Conservation (phyloP, 1,140 invertebrate genomes). For the Lordiphosa mommai region DNA sequence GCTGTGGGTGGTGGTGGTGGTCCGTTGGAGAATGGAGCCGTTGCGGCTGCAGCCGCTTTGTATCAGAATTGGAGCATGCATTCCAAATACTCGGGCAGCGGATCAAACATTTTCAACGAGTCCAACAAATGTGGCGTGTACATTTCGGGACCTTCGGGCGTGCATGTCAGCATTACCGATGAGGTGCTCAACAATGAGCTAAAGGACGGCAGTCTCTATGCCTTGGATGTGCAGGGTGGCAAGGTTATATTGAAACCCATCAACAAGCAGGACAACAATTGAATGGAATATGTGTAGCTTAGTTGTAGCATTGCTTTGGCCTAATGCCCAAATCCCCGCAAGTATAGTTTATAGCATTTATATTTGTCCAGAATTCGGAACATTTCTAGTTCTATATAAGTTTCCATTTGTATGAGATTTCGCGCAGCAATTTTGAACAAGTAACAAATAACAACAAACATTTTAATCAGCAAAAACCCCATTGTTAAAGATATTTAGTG, state of each 20-base stretch:
- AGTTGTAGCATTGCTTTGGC: no score
- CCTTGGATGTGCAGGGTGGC: constrained; percentile 81
- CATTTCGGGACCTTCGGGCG: constrained; percentile 87
- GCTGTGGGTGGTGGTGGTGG: constrained; percentile 34
- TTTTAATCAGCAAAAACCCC: neutral
- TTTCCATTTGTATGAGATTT: constrained; percentile 68
- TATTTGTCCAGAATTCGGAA: neutral
- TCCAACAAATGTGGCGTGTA: constrained; percentile 81
- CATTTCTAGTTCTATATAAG: constrained; percentile 50
- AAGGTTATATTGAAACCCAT: constrained; percentile 76
- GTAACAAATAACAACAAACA: constrained; percentile 6
- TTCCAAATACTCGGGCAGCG: constrained; percentile 78
- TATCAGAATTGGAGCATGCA: constrained; percentile 75
- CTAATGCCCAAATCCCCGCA: constrained; percentile 2
- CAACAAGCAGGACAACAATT: constrained; percentile 73
- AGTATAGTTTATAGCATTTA: constrained; percentile 72
- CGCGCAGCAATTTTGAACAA: constrained; percentile 69
- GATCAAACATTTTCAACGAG: constrained; percentile 77
- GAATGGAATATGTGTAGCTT: neutral
- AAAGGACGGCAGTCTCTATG: constrained; percentile 84
- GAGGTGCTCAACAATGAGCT: constrained; percentile 85
- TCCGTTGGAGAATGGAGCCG: no score
- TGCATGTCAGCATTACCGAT: constrained; percentile 88
- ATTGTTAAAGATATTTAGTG: neutral
- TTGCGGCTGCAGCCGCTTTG: constrained; percentile 28